A percentile compares a stretch with the other conserved stretches of the same genome.
phyloP scores from a whole-genome alignment of 2,797 vertebrate genomes.

The Streptopelia turtur region DNA sequence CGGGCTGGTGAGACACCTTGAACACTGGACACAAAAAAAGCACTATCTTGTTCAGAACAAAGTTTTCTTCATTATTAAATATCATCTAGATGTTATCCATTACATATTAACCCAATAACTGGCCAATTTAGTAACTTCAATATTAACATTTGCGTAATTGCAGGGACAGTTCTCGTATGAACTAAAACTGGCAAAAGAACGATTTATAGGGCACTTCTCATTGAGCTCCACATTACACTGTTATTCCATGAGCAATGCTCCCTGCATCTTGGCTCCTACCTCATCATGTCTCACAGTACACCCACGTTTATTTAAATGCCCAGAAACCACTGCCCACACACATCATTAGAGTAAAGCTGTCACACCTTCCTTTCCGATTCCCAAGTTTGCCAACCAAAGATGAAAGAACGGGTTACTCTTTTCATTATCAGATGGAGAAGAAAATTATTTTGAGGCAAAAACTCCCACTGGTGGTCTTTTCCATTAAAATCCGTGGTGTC shows the following conservation, averaged over 20 bases:
- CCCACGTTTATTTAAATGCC: not conserved
- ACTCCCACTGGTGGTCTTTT: not conserved
- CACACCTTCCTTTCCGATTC: not conserved
- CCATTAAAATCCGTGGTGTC: not conserved
- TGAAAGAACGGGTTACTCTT: not conserved
- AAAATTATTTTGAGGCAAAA: not conserved
- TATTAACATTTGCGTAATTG: not conserved
- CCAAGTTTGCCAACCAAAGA: not conserved
- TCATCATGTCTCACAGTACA: not conserved
- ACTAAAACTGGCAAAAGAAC: not conserved
- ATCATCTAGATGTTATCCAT: not conserved
- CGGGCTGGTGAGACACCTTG: accelerated
- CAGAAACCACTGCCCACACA: not conserved
- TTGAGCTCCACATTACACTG: not conserved
- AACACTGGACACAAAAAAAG: not conserved
- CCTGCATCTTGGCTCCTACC: not conserved
- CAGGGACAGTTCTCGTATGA: not conserved
- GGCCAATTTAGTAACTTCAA: not conserved
- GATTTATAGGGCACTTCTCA: not conserved
- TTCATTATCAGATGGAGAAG: not conserved
- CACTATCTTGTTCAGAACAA: not conserved
- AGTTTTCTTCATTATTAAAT: not conserved
- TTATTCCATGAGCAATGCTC: not conserved
- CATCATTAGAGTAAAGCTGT: not conserved
- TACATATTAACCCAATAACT: not conserved